Evolutionary conservation across 2,113 vertebrate genomes (phyloP).

Genomic region (Ailuropoda melanoleuca): DNA sequence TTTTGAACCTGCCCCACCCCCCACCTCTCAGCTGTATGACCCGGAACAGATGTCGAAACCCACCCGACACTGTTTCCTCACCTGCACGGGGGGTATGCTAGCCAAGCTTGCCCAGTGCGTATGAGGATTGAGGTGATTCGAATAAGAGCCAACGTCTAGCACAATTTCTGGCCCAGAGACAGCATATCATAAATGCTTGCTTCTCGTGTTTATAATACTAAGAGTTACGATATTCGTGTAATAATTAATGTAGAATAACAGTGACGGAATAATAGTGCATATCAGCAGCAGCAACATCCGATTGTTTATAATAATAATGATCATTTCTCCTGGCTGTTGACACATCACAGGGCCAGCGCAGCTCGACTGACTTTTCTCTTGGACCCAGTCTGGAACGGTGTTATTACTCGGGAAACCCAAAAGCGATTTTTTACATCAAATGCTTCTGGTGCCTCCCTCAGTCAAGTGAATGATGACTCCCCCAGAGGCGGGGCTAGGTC

Average conservation of each 20-base stretch:
- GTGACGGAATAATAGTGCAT: neutral
- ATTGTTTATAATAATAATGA: neutral
- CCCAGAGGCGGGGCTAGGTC: neutral
- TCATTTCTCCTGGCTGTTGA: neutral
- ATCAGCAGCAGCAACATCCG: neutral
- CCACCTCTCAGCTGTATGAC: neutral
- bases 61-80: neutral
- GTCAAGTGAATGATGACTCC: neutral
- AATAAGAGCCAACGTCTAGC: neutral
- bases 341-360: accelerated
- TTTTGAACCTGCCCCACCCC: neutral
- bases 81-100: too few relatives aligned
- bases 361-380: neutral
- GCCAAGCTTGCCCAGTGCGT: neutral
- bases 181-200: neutral
- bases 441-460: neutral
- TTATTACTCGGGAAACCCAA: neutral
- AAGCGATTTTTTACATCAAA: neutral
- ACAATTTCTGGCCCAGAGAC: neutral
- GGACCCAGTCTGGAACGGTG: neutral
- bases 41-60: neutral
- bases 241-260: neutral
- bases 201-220: neutral
- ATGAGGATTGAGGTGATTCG: neutral
- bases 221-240: too few relatives aligned